Conservation (phyloP, 2,797 vertebrate species). For the Pyrocephalus nanus region DNA sequence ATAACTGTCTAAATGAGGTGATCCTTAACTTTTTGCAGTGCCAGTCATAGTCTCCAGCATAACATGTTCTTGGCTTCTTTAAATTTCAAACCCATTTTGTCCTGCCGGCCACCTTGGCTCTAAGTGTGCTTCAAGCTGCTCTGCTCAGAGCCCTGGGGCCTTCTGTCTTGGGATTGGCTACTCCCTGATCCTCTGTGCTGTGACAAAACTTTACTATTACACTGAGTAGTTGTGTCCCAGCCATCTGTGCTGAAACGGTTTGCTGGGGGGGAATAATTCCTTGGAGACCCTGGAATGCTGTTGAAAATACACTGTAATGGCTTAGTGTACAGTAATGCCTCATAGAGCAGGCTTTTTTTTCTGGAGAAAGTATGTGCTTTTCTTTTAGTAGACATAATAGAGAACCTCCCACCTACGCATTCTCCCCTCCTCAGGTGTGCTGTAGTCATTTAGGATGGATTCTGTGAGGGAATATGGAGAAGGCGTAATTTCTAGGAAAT, state of each 20-base stretch:
- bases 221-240: not conserved
- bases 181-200: not conserved
- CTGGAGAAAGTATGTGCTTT: not conserved
- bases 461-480: not conserved
- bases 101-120: not conserved
- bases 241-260: not conserved
- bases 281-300: not conserved
- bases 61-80: not conserved
- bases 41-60: not conserved
- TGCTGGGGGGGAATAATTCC: not conserved
- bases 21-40: not conserved
- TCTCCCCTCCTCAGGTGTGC: not conserved
- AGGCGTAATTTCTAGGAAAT: not conserved
- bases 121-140: not conserved
- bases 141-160: not conserved
- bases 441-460: not conserved
- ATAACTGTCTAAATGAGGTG: not conserved
- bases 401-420: not conserved
- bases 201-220: not conserved
- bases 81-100: not conserved
- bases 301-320: not conserved
- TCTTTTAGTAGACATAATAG: not conserved
- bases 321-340: not conserved
- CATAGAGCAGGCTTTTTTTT: not conserved
- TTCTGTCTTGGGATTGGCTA: not conserved